Base-by-base conservation (phyloP, 2,888 invertebrate species). In the Cheilosia vernalis region DNA sequence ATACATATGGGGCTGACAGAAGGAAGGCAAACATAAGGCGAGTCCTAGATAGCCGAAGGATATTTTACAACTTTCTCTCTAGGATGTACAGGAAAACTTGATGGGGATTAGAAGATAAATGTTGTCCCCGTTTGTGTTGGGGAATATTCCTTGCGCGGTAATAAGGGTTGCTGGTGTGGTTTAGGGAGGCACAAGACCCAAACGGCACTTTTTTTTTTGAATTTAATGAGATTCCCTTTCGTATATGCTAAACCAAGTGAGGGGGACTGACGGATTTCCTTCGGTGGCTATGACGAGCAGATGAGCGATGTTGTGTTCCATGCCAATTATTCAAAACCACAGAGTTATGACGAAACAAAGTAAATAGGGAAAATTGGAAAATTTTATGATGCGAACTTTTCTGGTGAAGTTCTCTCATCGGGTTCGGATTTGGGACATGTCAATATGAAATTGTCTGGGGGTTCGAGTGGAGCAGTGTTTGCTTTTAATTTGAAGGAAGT, bases 301-400 rank as follows among this genome's bases (percentile, higher is more conserved):
- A 76, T 76, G 80, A 84, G 55, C 58, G 69, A 80, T 84, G 74
- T 66, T 47, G 79, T 73, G 56, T 61, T 60, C 30, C n/a, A 73
- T 63, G 64, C 84, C 80, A 84, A 84, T 84, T 84, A 84, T 80
- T 84, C 80, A 80, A 84, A 84, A 53, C 84, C 84, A 64, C 84
- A 80, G 84, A 84, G 74, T 80, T 84, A 84, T 69, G 80, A 66
- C 19, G 56, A 60, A 60, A 66, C 80, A 84, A 70, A 74, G 80
- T 80, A 84, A 84, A 84, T 80, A 84, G 55, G 27, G 69, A 47
- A 80, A 80, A 84, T 80, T 84, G 80, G 79, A 74, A 74, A 74
- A 84, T 80, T 74, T 84, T 66, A 74, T 53, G 73, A 79, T 13
- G 37, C 2, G 51, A 67, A 44, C 47, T 64, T 51, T 30, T 58